Conservation (phyloP, 1,140 invertebrate species). For the Rhizoglyphus robini region DNA sequence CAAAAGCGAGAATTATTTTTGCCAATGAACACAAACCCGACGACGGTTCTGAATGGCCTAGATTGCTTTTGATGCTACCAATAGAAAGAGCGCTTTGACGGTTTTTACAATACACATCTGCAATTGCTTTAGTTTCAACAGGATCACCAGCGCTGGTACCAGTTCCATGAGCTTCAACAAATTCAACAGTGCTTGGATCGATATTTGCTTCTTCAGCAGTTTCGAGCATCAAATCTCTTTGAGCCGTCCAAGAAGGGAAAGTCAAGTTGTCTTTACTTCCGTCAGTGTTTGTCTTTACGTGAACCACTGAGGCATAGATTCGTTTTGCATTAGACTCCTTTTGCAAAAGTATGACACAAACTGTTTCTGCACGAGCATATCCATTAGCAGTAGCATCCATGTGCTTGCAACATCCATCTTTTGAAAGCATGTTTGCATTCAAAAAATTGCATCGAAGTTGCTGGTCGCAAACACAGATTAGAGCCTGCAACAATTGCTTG, state of each 20-base stretch:
- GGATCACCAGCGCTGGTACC: conserved; percentile 70
- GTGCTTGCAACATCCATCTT: conserved; percentile 76
- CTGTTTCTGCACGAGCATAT: conserved; percentile 57
- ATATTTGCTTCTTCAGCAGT: conserved; percentile 32
- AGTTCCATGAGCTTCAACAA: conserved; percentile 39
- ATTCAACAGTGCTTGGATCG: conserved; percentile 32
- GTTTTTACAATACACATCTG: conserved; percentile 62
- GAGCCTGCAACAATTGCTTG: conserved; percentile 77
- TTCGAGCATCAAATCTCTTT: conserved; percentile 30
- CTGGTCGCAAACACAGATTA: conserved; percentile 72
- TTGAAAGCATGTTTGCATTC: conserved; percentile 72
- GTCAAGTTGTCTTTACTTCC: conserved; percentile 40
- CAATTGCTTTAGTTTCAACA: conserved; percentile 85
- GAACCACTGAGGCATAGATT: conserved; percentile 69
- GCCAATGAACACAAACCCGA: conserved; percentile 72
- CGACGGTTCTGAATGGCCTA: conserved; percentile 91
- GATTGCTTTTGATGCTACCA: conserved; percentile 93
- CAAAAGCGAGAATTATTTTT: conserved; percentile 79
- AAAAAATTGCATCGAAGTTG: conserved; percentile 81
- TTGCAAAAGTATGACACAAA: conserved; percentile 41
- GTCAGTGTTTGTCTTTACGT: conserved; percentile 45
- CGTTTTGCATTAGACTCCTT: conserved; percentile 41
- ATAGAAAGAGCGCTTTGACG: conserved; percentile 64
- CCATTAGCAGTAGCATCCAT: conserved; percentile 78
- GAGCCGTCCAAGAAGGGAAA: conserved; percentile 17